Evolutionary conservation across 2,113 vertebrate genomes (phyloP).

Genomic region (Cololabis saira): DNA sequence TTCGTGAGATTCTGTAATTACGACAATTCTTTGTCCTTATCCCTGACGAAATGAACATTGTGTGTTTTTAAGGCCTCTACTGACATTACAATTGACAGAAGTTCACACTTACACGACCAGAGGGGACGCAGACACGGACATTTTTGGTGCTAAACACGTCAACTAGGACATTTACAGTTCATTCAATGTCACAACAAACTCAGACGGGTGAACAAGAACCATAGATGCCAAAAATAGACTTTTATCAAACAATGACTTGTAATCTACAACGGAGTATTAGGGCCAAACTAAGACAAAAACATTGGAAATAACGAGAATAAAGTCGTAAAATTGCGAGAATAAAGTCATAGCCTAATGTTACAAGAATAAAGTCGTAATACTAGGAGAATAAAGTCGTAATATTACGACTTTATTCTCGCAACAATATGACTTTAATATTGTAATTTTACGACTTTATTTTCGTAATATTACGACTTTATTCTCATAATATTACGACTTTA

Average conservation of each 20-base stretch:
- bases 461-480: too few relatives aligned
- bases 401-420: too few relatives aligned
- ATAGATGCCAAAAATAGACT: constrained; percentile 11
- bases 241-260: constrained; percentile 21
- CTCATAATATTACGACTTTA: too few relatives aligned
- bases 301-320: too few relatives aligned
- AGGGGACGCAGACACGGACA: constrained; percentile 32
- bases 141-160: constrained; percentile 46
- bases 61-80: constrained; percentile 76
- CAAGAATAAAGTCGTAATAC: too few relatives aligned
- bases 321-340: too few relatives aligned
- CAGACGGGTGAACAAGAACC: constrained; percentile 15
- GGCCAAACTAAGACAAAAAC: too few relatives aligned
- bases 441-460: too few relatives aligned
- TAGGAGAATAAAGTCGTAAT: too few relatives aligned
- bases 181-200: constrained; percentile 22
- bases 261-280: too few relatives aligned
- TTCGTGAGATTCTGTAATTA: constrained; percentile 24
- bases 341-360: too few relatives aligned
- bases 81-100: constrained; percentile 66
- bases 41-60: constrained; percentile 58
- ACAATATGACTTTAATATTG: too few relatives aligned
- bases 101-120: constrained; percentile 49
- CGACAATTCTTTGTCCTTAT: constrained; percentile 62
- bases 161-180: constrained; percentile 25